Evolutionary conservation across 2,888 invertebrate species (phyloP), one percentile per base, ranked within the genome.

Genomic region (Aplocera efformata): DNA sequence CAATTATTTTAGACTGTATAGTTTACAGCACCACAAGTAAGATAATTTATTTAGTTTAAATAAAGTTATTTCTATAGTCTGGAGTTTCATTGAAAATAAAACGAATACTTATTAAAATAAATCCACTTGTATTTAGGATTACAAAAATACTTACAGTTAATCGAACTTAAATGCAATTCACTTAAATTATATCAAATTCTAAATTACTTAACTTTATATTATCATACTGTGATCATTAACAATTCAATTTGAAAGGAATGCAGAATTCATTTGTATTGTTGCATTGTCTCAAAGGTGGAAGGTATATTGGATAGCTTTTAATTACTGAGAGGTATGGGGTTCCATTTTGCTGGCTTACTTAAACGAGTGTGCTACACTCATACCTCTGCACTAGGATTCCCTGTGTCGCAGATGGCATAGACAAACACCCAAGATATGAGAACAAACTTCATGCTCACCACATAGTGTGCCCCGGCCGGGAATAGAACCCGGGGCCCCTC

Each of bases 111-210:
- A 63, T 48, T 57, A 63, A 64, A 62, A 65, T 63, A 56, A n/a
- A 56, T 58, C 9, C 48, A 59, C 54, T 60, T 47, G 21, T 50
- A 45, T 34, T 62, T 34, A 61, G 60, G 58, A 60, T 61, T 63
- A 63, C 48, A 40, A 53, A 44, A 63, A 62, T 63, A 57, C 56
- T 60, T 65, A 64, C 49, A 53, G 45, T 64, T 54, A 62, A 64
- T 53, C 42, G 42, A 59, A 58, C 46, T 51, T 42, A 52, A 45
- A 48, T 52, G 47, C 46, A 57, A 55, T 44, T 42, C 10, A 46
- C 38, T 50, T 40, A 46, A 44, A 46, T 38, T 39, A 50, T 17
- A 48, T 43, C n/a, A n/a, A n/a, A n/a, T n/a, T n/a, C n/a, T n/a
- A n/a, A n/a, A n/a, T n/a, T n/a, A n/a, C n/a, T n/a, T n/a, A n/a